These are phyloP conservation scores for Tetragnatha versicolor DNA, from an alignment of 1,140 invertebrate genomes.

Conservation along the genomic window DNA sequence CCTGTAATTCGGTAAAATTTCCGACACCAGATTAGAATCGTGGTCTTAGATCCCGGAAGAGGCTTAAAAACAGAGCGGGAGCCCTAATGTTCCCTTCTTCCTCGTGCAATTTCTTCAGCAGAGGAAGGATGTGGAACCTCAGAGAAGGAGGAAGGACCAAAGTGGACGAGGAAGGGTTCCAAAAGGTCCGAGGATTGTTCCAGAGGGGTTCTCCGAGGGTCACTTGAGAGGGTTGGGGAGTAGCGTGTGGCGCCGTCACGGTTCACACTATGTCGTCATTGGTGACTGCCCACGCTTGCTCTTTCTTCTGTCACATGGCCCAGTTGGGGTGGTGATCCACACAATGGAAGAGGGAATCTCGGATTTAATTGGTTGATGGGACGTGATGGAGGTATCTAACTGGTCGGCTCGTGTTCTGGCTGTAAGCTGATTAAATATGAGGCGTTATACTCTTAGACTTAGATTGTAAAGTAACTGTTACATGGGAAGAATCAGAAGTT, in stretches of 20 bases:
- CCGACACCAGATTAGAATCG: no score
- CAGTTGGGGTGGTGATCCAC: constrained; percentile 33
- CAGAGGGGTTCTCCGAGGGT: constrained; percentile 35
- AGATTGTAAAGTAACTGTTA: no score
- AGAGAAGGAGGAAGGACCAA: not conserved
- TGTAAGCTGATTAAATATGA: no score
- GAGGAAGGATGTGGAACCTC: not conserved
- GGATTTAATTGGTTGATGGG: constrained; percentile 20
- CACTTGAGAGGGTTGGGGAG: constrained; percentile 19
- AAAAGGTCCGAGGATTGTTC: not conserved
- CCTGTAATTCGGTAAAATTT: no score
- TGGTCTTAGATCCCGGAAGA: no score
- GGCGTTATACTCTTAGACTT: no score
- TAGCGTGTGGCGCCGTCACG: constrained; percentile 49
- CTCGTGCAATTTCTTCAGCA: not conserved
- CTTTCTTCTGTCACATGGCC: constrained; percentile 46
- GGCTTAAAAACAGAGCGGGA: no score
- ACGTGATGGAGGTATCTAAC: constrained; percentile 36
- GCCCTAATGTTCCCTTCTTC: no score
- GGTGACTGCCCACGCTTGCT: constrained; percentile 34
- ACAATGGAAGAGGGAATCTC: not conserved
- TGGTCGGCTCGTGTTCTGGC: constrained; percentile 39
- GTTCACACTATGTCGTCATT: constrained; percentile 50
- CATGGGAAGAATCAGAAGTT: no score
- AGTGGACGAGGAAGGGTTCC: not conserved